Percentiles rank a stretch among this genome's conserved stretches.
Conservation (phyloP, 2,113 vertebrate species). For the Maylandia zebra region DNA sequence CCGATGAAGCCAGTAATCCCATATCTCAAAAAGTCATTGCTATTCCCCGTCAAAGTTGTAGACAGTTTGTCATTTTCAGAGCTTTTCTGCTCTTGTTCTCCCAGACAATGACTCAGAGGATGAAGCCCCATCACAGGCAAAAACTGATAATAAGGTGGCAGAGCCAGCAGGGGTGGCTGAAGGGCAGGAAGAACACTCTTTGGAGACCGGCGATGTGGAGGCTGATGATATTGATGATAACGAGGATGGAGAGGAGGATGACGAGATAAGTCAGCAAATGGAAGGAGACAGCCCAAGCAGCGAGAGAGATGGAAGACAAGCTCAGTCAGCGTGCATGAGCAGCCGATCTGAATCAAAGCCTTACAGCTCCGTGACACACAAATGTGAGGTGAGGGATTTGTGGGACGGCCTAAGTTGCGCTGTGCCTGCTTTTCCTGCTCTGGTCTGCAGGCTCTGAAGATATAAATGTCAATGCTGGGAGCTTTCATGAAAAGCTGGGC, state of each 20-base stretch:
- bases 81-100: neutral
- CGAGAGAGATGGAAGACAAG: conserved; percentile 54
- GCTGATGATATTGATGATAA: neutral
- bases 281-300: conserved; percentile 52
- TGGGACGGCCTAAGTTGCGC: neutral
- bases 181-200: neutral
- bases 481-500: neutral
- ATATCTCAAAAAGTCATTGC: neutral
- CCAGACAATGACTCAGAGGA: conserved; percentile 55
- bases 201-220: neutral
- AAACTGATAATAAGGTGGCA: neutral
- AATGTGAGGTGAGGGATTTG: conserved; percentile 82
- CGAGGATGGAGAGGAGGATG: conserved; percentile 16
- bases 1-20: neutral
- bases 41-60: neutral
- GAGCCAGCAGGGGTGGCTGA: neutral
- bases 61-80: neutral
- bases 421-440: neutral
- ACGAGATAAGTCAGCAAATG: neutral
- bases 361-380: conserved; percentile 90
- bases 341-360: conserved; percentile 86
- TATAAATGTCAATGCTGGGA: neutral
- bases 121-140: conserved; percentile 20
- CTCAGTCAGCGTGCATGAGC: conserved; percentile 68
- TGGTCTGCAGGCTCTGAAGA: neutral